Evolutionary conservation across 35 echinoderm and acorn worm species (phyloP).

Genomic region (Anneissia japonica): DNA sequence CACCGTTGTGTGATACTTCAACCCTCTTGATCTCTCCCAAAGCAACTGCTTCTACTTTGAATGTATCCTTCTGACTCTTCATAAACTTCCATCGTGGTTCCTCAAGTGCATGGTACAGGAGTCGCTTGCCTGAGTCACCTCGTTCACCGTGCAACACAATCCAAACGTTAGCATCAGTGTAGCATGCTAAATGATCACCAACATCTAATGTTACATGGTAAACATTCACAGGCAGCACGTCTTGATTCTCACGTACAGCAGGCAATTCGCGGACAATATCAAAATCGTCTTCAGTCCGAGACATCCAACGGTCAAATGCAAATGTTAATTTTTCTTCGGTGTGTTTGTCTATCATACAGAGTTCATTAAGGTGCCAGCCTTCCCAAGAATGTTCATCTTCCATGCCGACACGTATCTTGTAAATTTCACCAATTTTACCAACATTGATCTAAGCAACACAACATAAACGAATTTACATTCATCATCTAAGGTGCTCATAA

Average conservation of each 20-base stretch:
- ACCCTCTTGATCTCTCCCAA: slow-evolving; percentile 58
- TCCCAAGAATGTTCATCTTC: slow-evolving; percentile 55
- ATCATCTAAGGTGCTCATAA: no score
- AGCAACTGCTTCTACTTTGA: slow-evolving; percentile 80
- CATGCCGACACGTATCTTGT: slow-evolving; percentile 68
- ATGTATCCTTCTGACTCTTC: slow-evolving; percentile 50
- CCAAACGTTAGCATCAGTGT: slow-evolving; percentile 50
- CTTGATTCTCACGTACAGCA: slow-evolving; percentile 26
- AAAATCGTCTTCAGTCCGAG: slow-evolving; percentile 49
- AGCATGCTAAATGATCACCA: slow-evolving; percentile 49
- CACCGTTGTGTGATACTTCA: slow-evolving; percentile 69
- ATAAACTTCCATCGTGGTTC: slow-evolving; percentile 2
- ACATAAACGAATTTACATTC: no score
- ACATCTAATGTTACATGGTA: slow-evolving; percentile 64
- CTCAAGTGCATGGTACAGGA: slow-evolving; percentile 48
- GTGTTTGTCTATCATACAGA: slow-evolving; percentile 39
- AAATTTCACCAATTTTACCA: slow-evolving; percentile 46
- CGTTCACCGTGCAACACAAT: slow-evolving; percentile 54
- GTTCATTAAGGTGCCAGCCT: slow-evolving; percentile 77
- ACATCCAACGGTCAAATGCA: slow-evolving; percentile 69
- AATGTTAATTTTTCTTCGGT: slow-evolving; percentile 38
- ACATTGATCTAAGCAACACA: slow-evolving; percentile 32
- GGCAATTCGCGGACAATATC: slow-evolving; percentile 79
- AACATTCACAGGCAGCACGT: slow-evolving; percentile 50
- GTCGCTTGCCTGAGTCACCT: slow-evolving; percentile 71